Evolutionary conservation across 2,888 invertebrate species (phyloP), one percentile per base, ranked within the genome.

Genomic region (Xanthostigma xanthostigma): DNA sequence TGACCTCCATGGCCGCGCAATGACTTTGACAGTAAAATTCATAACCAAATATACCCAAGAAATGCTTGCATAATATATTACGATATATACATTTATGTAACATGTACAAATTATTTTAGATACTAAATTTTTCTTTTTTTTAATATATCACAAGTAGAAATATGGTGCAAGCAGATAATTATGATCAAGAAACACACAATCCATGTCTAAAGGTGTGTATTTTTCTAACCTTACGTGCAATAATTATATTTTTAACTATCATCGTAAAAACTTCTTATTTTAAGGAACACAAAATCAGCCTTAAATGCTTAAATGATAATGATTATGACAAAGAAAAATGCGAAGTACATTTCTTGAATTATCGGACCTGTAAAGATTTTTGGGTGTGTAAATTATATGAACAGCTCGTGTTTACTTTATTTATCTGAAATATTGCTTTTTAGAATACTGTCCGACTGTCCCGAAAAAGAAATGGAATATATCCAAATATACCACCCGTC

Each of bases 311-410:
- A 14, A 72, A 76, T 57, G 76, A 78, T 46, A 78, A 81, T 61
- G 75, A 76, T 56, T 84, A 74, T 58, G 75, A 83, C 54, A 73
- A 74, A 46, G 72, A 74, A 0, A 75, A 75, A 59, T 91, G 91
- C 60, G 65, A 68, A 57, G 49, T 65, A 0, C 76, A 79, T 61
- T 87, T 88, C 60, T 74, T 75, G 37, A 91, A 91, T 64, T 89
- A 88, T 60, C 84, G 78, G 52, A 75, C 71, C 4, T 91, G 90
- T 64, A 83, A 79, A 63, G 76, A 76, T 52, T 90, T 91, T 68
- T 91, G 90, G 91, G 90, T 88, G 72, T 66, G 64, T 49, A n/a
- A 46, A 48, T 39, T 13, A 34, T 3, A 17, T n/a, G n/a, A n/a
- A n/a, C n/a, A n/a, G n/a, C n/a, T n/a, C n/a, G 10, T 38, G 12